These are phyloP conservation scores for Forbesichthys papilliferus DNA, from an alignment of 2,113 vertebrate genomes.

Conservation along the genomic window DNA sequence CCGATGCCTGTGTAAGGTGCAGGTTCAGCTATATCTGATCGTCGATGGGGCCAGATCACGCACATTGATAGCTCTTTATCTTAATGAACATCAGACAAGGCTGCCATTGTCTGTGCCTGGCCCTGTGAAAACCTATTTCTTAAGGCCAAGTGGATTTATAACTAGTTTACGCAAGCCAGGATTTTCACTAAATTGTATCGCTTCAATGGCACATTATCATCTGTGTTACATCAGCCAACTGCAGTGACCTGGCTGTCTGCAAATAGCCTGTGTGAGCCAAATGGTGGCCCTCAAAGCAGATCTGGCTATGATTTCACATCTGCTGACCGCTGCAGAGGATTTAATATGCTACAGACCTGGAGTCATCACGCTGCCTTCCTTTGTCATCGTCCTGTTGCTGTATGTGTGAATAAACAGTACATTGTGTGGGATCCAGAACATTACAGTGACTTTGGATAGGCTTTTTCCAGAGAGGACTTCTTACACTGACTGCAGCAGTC, in stretches of 20 bases:
- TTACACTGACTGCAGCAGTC: constrained; percentile 31
- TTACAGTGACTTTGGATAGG: constrained; percentile 38
- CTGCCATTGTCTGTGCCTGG: constrained; percentile 60
- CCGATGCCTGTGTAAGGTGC: constrained; percentile 37
- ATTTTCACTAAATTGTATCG: constrained; percentile 41
- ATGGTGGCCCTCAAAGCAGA: constrained; percentile 51
- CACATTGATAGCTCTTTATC: constrained; percentile 63
- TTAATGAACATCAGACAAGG: constrained; percentile 68
- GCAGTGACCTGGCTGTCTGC: constrained; percentile 46
- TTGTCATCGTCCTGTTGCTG: constrained; percentile 38
- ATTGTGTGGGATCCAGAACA: constrained; percentile 7
- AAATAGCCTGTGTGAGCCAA: constrained; percentile 30
- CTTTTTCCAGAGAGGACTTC: constrained; percentile 33
- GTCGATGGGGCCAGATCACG: constrained; percentile 56
- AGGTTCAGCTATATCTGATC: constrained; percentile 60
- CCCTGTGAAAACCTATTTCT: constrained; percentile 49
- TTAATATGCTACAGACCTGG: constrained; percentile 53
- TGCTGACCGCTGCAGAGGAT: constrained; percentile 48
- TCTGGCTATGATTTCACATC: constrained; percentile 44
- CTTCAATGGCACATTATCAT: constrained; percentile 41
- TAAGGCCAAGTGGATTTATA: constrained; percentile 53
- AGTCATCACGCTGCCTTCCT: constrained; percentile 47
- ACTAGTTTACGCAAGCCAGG: constrained; percentile 38
- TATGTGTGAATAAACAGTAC: constrained; percentile 18
- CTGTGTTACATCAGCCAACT: constrained; percentile 38